These are phyloP conservation scores for Parapsyche elsis DNA, from an alignment of 1,140 invertebrate genomes.

Conservation along the genomic window DNA sequence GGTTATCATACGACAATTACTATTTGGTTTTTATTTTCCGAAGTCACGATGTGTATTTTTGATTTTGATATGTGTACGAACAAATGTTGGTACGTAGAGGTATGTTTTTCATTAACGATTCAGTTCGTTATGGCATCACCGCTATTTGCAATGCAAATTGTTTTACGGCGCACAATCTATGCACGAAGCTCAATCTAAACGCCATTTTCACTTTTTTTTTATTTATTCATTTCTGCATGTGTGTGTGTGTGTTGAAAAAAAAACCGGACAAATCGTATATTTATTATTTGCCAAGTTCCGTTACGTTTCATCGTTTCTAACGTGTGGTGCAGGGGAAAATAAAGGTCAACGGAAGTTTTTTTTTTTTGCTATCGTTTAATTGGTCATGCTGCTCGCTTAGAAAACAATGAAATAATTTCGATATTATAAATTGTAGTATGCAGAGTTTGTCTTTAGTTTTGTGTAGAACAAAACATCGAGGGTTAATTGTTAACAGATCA, in stretches of 20 bases:
- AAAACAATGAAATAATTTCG: not conserved
- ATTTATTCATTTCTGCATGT: not conserved
- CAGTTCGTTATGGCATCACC: constrained; percentile 21
- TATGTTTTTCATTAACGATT: not conserved
- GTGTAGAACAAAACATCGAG: too few relatives aligned
- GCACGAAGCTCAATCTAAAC: not conserved
- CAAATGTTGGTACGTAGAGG: too few relatives aligned
- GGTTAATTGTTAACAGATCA: too few relatives aligned
- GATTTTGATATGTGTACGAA: not conserved
- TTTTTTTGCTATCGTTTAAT: not conserved
- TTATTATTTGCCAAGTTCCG: constrained; percentile 15
- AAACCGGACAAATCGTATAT: constrained; percentile 16
- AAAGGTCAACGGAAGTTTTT: constrained; percentile 29
- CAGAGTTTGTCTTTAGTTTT: too few relatives aligned
- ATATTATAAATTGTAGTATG: too few relatives aligned
- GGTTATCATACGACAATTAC: too few relatives aligned
- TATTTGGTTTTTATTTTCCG: not conserved
- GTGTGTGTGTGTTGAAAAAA: constrained; percentile 3
- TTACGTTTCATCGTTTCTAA: not conserved
- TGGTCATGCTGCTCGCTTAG: not conserved
- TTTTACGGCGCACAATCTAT: not conserved
- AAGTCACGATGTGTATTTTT: not conserved
- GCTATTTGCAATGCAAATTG: constrained; percentile 21
- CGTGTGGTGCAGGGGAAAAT: not conserved
- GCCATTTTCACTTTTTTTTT: constrained; percentile 27